phyloP scores from a whole-genome alignment of 1,140 invertebrate species.

The Meloidogyne hapla region DNA sequence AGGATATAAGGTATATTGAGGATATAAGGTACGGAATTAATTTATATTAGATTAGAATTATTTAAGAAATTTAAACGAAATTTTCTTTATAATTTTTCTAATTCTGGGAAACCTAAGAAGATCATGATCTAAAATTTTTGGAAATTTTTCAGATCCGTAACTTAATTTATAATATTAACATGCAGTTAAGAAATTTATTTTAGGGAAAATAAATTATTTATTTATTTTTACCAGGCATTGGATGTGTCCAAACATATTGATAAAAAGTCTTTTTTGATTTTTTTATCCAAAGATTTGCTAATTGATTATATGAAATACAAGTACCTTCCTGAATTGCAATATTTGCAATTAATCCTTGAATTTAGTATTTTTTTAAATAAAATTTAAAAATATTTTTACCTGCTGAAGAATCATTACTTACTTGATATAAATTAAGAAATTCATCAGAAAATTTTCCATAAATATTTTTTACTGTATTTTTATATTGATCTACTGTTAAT shows the following conservation, averaged over 20 bases:
- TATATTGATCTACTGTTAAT: slow-evolving; percentile 2
- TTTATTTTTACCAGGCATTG: neutral
- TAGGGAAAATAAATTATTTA: no score
- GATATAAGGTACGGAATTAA: no score
- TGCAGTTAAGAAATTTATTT: no score
- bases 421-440: slow-evolving; percentile 15
- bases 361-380: neutral
- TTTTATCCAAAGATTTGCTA: slow-evolving; percentile 1
- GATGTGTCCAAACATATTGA: neutral
- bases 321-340: neutral
- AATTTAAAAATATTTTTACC: neutral
- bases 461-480: neutral
- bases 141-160: neutral
- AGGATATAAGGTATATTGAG: no score
- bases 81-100: no score
- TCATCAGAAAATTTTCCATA: slow-evolving; percentile 9
- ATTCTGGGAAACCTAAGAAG: no score
- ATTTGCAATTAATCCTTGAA: neutral
- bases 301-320: neutral
- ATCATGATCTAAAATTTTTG: neutral
- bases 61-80: no score
- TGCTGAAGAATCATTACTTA: neutral
- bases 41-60: no score
- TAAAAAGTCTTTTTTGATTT: neutral
- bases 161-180: no score